Evolutionary conservation across 2,888 invertebrate genomes (phyloP).

Genomic region (Muschampia plurimacula): DNA sequence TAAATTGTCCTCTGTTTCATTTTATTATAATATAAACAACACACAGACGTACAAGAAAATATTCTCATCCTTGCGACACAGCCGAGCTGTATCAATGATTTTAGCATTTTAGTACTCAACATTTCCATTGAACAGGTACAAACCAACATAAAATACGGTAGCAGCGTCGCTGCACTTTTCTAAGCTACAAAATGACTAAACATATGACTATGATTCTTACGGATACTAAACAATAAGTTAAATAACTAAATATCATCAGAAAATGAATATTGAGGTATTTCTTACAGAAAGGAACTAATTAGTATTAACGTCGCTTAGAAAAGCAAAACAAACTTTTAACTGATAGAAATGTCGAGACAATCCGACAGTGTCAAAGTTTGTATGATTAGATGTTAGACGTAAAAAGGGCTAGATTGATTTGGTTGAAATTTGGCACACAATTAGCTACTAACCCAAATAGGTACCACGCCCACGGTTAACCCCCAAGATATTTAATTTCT

Average conservation of each 20-base stretch:
- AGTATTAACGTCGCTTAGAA: constrained; percentile 7
- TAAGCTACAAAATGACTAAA: constrained; percentile 79
- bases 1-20: background rate
- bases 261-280: constrained; percentile 69
- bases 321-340: background rate
- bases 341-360: background rate
- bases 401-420: too few relatives aligned
- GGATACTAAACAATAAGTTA: constrained; percentile 70
- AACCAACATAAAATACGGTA: constrained; percentile 55
- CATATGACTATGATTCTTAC: constrained; percentile 74
- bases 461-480: too few relatives aligned
- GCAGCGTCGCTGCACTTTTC: constrained; percentile 51
- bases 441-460: too few relatives aligned
- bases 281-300: constrained; percentile 63
- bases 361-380: background rate
- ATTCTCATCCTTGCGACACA: constrained; percentile 22
- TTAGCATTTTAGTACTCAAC: constrained; percentile 11
- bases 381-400: too few relatives aligned
- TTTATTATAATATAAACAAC: background rate
- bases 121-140: constrained; percentile 62
- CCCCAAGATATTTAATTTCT: too few relatives aligned
- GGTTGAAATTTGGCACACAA: too few relatives aligned
- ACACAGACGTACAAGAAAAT: constrained; percentile 3
- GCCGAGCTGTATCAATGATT: background rate
- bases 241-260: constrained; percentile 54